A percentile compares a stretch with the other conserved stretches of the same genome.
phyloP scores from a whole-genome alignment of 2,113 vertebrate species.

The Paraplagusia blochii region DNA sequence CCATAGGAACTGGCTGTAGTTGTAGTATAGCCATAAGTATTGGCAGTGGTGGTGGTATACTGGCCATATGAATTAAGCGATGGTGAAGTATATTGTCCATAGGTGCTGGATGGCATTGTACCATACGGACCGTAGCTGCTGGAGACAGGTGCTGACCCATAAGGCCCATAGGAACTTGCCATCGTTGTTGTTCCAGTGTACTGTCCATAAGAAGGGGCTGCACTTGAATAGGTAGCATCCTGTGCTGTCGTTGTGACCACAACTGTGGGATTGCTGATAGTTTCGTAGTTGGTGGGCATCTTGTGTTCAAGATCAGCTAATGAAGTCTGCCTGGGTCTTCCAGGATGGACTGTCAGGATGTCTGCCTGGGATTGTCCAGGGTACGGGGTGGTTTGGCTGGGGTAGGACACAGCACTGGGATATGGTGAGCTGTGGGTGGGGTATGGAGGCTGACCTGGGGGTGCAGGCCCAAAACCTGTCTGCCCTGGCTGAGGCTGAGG shows the following conservation, averaged over 20 bases:
- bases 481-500: constrained; percentile 78
- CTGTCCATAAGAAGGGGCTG: constrained; percentile 70
- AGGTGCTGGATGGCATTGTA: constrained; percentile 70
- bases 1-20: constrained; percentile 77
- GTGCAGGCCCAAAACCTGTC: constrained; percentile 80
- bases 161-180: constrained; percentile 73
- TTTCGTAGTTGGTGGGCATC: constrained; percentile 93
- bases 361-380: constrained; percentile 78
- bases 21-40: constrained; percentile 75
- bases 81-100: constrained; percentile 71
- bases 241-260: constrained; percentile 81
- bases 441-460: constrained; percentile 79
- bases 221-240: constrained; percentile 74
- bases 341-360: constrained; percentile 77
- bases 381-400: constrained; percentile 80
- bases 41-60: constrained; percentile 75
- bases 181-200: constrained; percentile 69
- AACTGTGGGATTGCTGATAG: constrained; percentile 80
- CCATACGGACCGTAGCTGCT: constrained; percentile 74
- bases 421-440: constrained; percentile 82
- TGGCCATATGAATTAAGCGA: constrained; percentile 79
- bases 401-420: constrained; percentile 78
- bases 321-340: constrained; percentile 89
- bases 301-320: constrained; percentile 95
- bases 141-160: constrained; percentile 68